phyloP scores from a whole-genome alignment of 1,140 invertebrate species.

The Drosophila erecta region DNA sequence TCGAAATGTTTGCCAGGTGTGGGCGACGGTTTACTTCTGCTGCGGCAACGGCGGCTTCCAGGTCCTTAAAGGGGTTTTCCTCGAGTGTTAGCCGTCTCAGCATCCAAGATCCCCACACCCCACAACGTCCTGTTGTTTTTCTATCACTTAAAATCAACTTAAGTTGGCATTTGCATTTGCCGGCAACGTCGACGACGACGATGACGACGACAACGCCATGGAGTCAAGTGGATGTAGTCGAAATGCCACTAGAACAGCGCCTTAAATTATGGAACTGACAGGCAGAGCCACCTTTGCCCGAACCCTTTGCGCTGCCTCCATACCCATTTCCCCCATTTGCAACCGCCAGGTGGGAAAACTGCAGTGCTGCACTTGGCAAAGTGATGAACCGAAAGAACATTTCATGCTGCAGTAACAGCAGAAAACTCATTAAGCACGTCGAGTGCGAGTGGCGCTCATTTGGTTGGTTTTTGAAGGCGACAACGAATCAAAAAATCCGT shows the following conservation, averaged over 20 bases:
- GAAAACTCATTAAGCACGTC: constrained; percentile 82
- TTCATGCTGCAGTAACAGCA: constrained; percentile 48
- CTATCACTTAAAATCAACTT: constrained; percentile 83
- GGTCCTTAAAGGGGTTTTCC: constrained; percentile 50
- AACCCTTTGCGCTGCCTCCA: too few relatives aligned
- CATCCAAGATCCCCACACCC: constrained; percentile 1
- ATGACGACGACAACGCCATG: constrained; percentile 21
- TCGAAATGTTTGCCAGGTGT: constrained; percentile 60
- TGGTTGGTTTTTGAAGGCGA: constrained; percentile 52
- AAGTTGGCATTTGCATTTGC: constrained; percentile 79
- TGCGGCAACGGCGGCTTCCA: constrained; percentile 19
- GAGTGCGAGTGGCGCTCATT: constrained; percentile 70
- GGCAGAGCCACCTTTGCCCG: neutral
- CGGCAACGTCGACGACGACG: neutral
- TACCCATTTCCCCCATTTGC: neutral
- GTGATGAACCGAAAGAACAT: constrained; percentile 82
- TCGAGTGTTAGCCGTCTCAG: constrained; percentile 32
- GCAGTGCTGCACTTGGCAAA: constrained; percentile 76
- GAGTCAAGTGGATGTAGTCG: constrained; percentile 78
- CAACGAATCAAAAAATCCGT: constrained; percentile 75
- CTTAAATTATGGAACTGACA: constrained; percentile 71
- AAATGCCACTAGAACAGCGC: constrained; percentile 78
- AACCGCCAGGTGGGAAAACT: constrained; percentile 53
- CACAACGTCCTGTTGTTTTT: constrained; percentile 52
- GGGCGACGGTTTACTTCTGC: constrained; percentile 28